These are phyloP conservation scores for Lindbergichthys nudifrons DNA, from an alignment of 2,797 vertebrate species.

Conservation along the genomic window DNA sequence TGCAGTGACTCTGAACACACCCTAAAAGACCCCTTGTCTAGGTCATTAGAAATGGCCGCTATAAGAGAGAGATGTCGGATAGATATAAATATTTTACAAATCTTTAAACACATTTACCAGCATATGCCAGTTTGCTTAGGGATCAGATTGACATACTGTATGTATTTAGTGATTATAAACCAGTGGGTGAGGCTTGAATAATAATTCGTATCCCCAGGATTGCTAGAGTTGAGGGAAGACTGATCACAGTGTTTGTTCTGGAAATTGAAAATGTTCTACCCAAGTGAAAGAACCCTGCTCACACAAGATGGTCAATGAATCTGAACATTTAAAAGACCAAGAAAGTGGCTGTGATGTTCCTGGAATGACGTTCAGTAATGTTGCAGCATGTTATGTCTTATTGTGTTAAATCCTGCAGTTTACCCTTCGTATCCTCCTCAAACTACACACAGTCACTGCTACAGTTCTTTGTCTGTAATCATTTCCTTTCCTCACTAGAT, in stretches of 20 bases:
- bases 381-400: slow-evolving; percentile 12
- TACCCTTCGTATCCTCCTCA: neutral
- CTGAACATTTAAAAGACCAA: neutral
- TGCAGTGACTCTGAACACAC: too few species aligned
- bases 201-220: neutral
- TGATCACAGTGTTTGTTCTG: slow-evolving; percentile 19
- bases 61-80: too few species aligned
- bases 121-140: neutral
- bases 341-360: slow-evolving; percentile 9
- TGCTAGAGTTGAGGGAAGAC: neutral
- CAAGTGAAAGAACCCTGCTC: slow-evolving; percentile 25
- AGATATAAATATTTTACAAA: too few species aligned
- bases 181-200: neutral
- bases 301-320: slow-evolving; percentile 1
- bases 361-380: slow-evolving; percentile 13
- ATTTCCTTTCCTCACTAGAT: slow-evolving; percentile 82
- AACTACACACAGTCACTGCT: neutral
- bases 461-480: slow-evolving; percentile 10
- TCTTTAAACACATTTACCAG: too few species aligned
- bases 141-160: neutral
- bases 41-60: neutral
- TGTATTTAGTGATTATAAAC: neutral
- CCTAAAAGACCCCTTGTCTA: neutral
- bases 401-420: slow-evolving; percentile 4
- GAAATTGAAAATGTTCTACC: slow-evolving; percentile 56